phyloP scores from a whole-genome alignment of 2,888 invertebrate genomes.

The Zonitis immaculata region DNA sequence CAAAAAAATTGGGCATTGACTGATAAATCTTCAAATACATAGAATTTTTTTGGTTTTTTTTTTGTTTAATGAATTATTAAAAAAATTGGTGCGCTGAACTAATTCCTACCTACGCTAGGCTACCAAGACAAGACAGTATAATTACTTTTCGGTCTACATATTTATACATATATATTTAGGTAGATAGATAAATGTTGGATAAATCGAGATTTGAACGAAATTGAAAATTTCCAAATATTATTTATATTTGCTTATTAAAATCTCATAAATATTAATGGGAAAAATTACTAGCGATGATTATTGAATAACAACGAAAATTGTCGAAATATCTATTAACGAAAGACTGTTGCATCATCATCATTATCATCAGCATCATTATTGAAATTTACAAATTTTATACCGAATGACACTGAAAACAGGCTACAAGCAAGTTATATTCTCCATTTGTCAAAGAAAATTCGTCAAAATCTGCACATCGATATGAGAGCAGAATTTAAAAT shows the following conservation, averaged over 20 bases:
- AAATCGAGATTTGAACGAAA: background rate
- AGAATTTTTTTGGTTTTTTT: background rate
- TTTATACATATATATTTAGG: too few relatives aligned
- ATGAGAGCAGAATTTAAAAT: too few relatives aligned
- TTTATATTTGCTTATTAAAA: slow-evolving; percentile 20
- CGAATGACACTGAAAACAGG: too few relatives aligned
- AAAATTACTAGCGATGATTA: background rate
- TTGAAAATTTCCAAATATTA: background rate
- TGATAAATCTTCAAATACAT: slow-evolving; percentile 6
- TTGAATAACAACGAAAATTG: background rate
- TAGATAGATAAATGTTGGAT: background rate
- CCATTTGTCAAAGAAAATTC: too few relatives aligned
- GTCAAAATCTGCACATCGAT: too few relatives aligned
- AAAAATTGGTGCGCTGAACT: background rate
- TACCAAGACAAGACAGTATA: background rate
- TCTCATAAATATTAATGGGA: slow-evolving; percentile 23
- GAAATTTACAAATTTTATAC: too few relatives aligned
- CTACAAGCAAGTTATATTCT: too few relatives aligned
- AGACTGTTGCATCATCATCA: too few relatives aligned
- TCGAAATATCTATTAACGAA: too few relatives aligned
- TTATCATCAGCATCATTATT: too few relatives aligned
- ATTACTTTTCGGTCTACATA: background rate
- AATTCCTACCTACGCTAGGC: slow-evolving; percentile 1
- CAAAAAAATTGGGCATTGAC: slow-evolving; percentile 20
- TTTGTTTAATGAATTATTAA: background rate